These are phyloP conservation scores for Mionectes olivaceus DNA, from an alignment of 2,797 vertebrate species.

Conservation along the genomic window DNA sequence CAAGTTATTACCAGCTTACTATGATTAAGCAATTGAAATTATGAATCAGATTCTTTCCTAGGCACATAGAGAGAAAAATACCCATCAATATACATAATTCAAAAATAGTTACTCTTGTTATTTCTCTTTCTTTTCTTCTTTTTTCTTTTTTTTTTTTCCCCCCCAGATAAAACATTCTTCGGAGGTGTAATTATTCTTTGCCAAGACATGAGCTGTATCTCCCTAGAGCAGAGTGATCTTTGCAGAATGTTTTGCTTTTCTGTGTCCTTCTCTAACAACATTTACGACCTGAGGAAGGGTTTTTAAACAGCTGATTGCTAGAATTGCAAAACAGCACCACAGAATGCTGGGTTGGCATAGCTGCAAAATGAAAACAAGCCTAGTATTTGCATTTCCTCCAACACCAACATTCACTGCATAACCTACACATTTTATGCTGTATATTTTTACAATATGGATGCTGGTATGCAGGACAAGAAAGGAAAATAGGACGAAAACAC, in stretches of 20 bases:
- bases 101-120: neutral
- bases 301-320: slow-evolving; percentile 22
- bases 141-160: neutral
- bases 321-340: neutral
- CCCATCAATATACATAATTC: neutral
- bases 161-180: neutral
- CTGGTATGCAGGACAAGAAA: neutral
- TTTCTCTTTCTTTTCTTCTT: fast-evolving
- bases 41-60: neutral
- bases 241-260: neutral
- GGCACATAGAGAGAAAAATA: neutral
- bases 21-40: neutral
- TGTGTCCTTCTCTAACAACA: neutral
- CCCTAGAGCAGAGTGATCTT: neutral
- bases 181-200: neutral
- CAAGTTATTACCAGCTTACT: neutral
- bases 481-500: neutral
- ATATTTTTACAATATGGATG: neutral
- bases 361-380: neutral
- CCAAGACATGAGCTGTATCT: neutral
- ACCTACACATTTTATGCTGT: neutral
- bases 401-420: neutral
- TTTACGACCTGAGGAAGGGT: neutral
- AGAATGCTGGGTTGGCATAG: neutral
- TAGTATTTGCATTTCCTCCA: neutral